Conservation (phyloP, 2,888 invertebrate species). For the Amphipoea oculea region DNA sequence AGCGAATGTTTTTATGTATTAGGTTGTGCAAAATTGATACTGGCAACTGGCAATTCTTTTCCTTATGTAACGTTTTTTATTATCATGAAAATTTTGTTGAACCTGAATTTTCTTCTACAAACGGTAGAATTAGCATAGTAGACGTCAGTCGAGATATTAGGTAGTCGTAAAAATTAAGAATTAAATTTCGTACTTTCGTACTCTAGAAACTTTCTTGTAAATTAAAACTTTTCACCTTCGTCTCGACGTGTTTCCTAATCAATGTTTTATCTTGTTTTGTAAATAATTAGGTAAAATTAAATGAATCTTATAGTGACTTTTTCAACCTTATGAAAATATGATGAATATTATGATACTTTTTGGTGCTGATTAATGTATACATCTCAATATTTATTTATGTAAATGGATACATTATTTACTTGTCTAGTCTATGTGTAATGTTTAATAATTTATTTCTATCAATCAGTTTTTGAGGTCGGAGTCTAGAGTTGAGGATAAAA, state of each 20-base stretch:
- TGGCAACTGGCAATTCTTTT: slow-evolving; percentile 4
- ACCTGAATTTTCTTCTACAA: slow-evolving; percentile 22
- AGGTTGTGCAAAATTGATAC: slow-evolving; percentile 17
- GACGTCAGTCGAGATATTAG: slow-evolving; percentile 33
- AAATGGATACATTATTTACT: slow-evolving; percentile 54
- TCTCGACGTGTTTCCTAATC: slow-evolving; percentile 56
- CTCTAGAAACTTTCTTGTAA: slow-evolving; percentile 43
- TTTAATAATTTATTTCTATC: slow-evolving; percentile 54
- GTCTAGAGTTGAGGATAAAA: slow-evolving; percentile 33
- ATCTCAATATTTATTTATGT: slow-evolving; percentile 62
- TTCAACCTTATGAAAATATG: slow-evolving; percentile 61
- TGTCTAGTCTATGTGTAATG: slow-evolving; percentile 59
- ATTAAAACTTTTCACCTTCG: slow-evolving; percentile 34
- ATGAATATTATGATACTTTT: slow-evolving; percentile 63
- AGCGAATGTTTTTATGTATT: slow-evolving; percentile 6
- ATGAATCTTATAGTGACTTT: slow-evolving; percentile 57
- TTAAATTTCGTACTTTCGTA: slow-evolving; percentile 52
- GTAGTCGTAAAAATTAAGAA: slow-evolving; percentile 59
- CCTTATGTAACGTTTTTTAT: slow-evolving; percentile 11
- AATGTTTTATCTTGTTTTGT: slow-evolving; percentile 54
- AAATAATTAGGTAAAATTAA: slow-evolving; percentile 59
- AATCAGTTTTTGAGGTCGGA: slow-evolving; percentile 23
- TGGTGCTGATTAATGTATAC: slow-evolving; percentile 67
- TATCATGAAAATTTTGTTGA: not conserved
- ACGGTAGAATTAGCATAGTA: slow-evolving; percentile 18